phyloP scores from a whole-genome alignment of 2,113 vertebrate species.

The Mystacornis crossleyi region DNA sequence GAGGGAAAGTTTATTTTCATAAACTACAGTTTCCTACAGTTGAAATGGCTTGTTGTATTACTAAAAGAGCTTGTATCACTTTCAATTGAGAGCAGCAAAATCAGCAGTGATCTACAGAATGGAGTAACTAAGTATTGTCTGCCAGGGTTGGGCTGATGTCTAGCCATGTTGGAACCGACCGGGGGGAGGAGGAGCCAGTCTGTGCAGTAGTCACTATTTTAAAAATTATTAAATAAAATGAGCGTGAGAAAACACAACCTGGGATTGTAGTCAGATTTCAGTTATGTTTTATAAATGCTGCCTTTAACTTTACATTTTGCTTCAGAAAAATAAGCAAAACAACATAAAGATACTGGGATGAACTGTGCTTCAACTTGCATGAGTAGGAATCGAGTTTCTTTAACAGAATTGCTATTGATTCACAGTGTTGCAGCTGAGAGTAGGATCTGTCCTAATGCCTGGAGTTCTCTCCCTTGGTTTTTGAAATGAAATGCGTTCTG shows the following conservation, averaged over 20 bases:
- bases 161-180: constrained; percentile 17
- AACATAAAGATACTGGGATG: not conserved
- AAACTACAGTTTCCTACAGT: not conserved
- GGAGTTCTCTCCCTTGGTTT: not conserved
- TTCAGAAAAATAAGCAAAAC: not conserved
- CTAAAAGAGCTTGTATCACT: not conserved
- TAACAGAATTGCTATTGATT: not conserved
- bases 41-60: not conserved
- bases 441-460: not conserved
- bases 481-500: not conserved
- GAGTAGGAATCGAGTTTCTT: not conserved
- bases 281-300: not conserved
- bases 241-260: not conserved
- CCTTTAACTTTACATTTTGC: not conserved
- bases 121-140: not conserved
- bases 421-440: not conserved
- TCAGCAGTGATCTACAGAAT: not conserved
- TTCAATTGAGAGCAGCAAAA: not conserved
- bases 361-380: not conserved
- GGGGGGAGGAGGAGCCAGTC: not conserved
- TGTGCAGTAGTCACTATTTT: not conserved
- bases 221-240: not conserved
- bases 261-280: not conserved
- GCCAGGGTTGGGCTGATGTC: not conserved
- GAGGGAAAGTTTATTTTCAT: not conserved